Evolutionary conservation across 1,140 invertebrate species (phyloP).

Genomic region (Drosophila nebulosa): DNA sequence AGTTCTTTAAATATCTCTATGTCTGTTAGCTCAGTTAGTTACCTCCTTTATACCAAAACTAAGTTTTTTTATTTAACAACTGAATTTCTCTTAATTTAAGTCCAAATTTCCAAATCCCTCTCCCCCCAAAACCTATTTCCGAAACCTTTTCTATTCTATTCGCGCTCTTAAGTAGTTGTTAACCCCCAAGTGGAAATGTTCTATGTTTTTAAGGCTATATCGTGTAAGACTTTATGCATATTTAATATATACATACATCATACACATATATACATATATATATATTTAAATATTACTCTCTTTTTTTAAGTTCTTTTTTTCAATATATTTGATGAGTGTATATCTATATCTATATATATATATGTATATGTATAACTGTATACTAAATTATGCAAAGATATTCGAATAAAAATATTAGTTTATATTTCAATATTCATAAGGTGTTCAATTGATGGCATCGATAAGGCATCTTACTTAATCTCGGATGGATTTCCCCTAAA

Average conservation of each 20-base stretch:
- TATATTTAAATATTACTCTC: constrained; percentile 36
- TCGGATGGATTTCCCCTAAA: background rate
- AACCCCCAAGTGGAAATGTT: constrained; percentile 33
- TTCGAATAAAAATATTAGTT: constrained; percentile 73
- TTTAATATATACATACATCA: constrained; percentile 41
- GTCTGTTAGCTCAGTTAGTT: background rate
- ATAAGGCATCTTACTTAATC: background rate
- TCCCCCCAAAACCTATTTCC: background rate
- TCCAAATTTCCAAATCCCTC: background rate
- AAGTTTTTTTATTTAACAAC: constrained; percentile 50
- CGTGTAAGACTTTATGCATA: constrained; percentile 63
- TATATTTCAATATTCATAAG: constrained; percentile 32
- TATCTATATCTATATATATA: constrained; percentile 57
- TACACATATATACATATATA: constrained; percentile 40
- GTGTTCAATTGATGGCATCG: background rate
- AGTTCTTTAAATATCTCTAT: background rate
- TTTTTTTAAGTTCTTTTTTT: constrained; percentile 48
- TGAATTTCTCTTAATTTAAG: constrained; percentile 53
- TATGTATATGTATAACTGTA: constrained; percentile 57
- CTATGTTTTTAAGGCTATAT: constrained; percentile 57
- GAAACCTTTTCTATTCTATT: background rate
- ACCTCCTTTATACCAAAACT: constrained; percentile 5
- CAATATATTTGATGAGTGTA: constrained; percentile 70
- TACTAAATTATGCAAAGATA: constrained; percentile 73
- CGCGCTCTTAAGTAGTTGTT: constrained; percentile 42